Evolutionary conservation across 2,113 vertebrate genomes (phyloP), one percentile per base, ranked within the genome.

Genomic region (Chionis minor): DNA sequence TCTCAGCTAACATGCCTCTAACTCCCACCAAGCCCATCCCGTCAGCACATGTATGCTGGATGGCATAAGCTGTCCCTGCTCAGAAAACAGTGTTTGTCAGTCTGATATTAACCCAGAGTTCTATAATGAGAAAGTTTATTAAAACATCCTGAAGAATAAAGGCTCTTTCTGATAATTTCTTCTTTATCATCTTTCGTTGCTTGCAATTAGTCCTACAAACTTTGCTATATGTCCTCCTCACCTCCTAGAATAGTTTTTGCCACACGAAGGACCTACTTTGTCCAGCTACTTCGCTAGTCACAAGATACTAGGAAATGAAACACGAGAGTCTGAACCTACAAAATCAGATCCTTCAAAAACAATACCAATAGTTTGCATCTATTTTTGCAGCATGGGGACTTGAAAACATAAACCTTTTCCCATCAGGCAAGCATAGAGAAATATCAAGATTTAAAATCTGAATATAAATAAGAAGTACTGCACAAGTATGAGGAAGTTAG

Each of bases 281-380:
- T 30, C 42, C 35, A 82, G 16, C 26, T 71, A 42, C 71, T 96
- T 96, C 32, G 91, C 85, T 91, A 67, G 55, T 84, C 87, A 95
- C 30, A 87, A 97, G 69, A 59, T 70, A 54, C 65, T 90, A 87
- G 38, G 27, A 93, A 90, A 94, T 61, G 5, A 79, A 96, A 78
- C 27, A 61, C 45, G 5, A 56, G 44, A 65, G 27, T 33, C 66
- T 80, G 30, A 73, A 49, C 18, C 83, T 44, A 51, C 58, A 84
- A 91, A 86, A 86, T 61, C 54, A 89, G 19, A 72, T 22, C 32
- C 24, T 55, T 74, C 42, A 63, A 45, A 94, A 86, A n/a, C 52
- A 82, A 35, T 26, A 42, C 18, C 10, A 2, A 73, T 5, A 84
- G 30, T 23, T 55, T 62, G 9, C 33, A 79, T 42, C 18, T 51